Conservation (phyloP, 2,888 invertebrate genomes). For the Thecophora atra region DNA sequence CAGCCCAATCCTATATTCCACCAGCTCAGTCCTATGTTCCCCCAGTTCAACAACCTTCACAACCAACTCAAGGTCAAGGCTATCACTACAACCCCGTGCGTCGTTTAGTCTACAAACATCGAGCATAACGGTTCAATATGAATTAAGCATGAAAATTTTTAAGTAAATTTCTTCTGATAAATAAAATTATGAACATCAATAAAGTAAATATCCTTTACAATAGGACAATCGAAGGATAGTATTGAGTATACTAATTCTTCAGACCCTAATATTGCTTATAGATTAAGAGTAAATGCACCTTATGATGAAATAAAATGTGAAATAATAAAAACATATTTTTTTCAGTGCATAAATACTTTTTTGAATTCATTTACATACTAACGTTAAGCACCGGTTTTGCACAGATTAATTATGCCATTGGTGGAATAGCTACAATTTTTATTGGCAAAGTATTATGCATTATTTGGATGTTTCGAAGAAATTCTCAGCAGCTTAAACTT, state of each 20-base stretch:
- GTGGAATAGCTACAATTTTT: not conserved
- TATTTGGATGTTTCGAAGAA: not conserved
- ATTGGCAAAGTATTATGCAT: too few relatives aligned
- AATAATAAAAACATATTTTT: too few relatives aligned
- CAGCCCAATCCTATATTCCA: constrained; percentile 43
- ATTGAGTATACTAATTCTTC: too few relatives aligned
- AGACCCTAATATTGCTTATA: too few relatives aligned
- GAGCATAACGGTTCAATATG: constrained; percentile 29
- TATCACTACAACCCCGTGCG: constrained; percentile 45
- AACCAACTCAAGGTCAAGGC: constrained; percentile 37
- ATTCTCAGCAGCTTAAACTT: not conserved
- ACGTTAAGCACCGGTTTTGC: constrained; percentile 7
- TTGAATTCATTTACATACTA: not conserved
- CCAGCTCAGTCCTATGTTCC: constrained; percentile 36
- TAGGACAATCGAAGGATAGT: too few relatives aligned
- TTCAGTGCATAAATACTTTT: too few relatives aligned
- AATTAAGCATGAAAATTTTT: not conserved
- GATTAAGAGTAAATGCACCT: too few relatives aligned
- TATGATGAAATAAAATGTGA: too few relatives aligned
- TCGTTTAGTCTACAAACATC: constrained; percentile 41
- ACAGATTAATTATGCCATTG: not conserved
- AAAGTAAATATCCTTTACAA: too few relatives aligned
- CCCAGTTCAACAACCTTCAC: constrained; percentile 4
- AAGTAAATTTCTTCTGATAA: not conserved
- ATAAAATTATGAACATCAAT: not conserved